Percentiles rank a stretch among this genome's conserved stretches.
Evolutionary conservation across 2,113 vertebrate genomes (phyloP).

Genomic region (Daphoenositta chrysoptera): DNA sequence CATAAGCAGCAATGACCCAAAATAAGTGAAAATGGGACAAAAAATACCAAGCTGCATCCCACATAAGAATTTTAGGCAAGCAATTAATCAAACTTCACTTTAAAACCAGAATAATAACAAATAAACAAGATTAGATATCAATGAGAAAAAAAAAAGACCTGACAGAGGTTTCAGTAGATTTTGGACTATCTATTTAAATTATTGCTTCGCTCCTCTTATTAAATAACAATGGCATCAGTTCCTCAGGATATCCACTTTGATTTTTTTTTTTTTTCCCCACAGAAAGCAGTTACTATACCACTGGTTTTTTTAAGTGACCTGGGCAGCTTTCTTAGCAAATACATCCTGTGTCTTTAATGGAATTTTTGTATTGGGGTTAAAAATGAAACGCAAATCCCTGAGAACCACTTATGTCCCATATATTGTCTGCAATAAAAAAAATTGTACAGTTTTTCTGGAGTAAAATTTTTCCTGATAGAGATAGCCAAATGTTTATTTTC

Average conservation of each 20-base stretch:
- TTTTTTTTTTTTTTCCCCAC: rapidly evolving
- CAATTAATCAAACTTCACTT: not conserved
- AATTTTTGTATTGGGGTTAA: not conserved
- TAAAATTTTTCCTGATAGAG: not conserved
- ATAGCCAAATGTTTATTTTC: not conserved
- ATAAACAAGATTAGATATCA: not conserved
- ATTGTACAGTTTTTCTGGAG: not conserved
- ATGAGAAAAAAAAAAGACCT: not conserved
- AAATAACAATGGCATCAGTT: not conserved
- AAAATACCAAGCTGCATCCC: not conserved
- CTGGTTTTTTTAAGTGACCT: not conserved
- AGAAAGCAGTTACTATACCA: not conserved
- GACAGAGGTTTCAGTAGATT: not conserved
- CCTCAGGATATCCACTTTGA: not conserved
- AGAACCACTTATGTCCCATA: not conserved
- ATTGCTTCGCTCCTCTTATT: rapidly evolving
- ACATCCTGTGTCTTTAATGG: not conserved
- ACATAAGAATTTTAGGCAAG: not conserved
- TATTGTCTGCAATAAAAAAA: not conserved
- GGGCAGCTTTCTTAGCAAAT: not conserved
- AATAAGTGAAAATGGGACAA: not conserved
- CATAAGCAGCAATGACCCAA: not conserved
- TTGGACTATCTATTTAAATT: not conserved
- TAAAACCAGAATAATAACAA: not conserved
- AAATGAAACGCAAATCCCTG: not conserved